Percentiles rank a stretch among this genome's conserved stretches.
These are phyloP conservation scores for Zaprionus lachaisei DNA, from an alignment of 1,140 invertebrate species.

Conservation along the genomic window DNA sequence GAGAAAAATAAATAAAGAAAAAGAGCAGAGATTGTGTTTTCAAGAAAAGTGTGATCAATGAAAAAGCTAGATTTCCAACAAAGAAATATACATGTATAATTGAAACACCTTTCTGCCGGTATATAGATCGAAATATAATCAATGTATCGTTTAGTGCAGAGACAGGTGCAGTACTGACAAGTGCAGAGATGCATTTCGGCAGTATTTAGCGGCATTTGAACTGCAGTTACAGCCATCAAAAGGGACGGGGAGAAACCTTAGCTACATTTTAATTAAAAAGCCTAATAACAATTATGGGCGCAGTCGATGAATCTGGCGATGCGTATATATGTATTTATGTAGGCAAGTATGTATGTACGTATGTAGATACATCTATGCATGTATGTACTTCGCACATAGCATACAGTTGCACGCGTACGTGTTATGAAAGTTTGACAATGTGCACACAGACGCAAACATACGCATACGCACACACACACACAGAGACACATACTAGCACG, in stretches of 20 bases:
- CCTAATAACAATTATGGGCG: slow-evolving; percentile 47
- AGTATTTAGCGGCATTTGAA: slow-evolving; percentile 1
- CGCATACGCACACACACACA: slow-evolving; percentile 4
- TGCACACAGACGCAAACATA: slow-evolving; percentile 27
- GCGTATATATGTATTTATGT: slow-evolving; percentile 18
- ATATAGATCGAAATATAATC: not conserved
- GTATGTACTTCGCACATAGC: slow-evolving; percentile 41
- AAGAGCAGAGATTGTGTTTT: not conserved
- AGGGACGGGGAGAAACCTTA: not conserved
- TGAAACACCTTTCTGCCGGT: not conserved
- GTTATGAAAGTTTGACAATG: slow-evolving; percentile 61
- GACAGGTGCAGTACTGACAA: slow-evolving; percentile 21
- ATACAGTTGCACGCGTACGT: slow-evolving; percentile 46
- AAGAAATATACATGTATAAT: not conserved
- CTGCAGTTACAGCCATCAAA: not conserved
- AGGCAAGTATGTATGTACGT: slow-evolving; percentile 6
- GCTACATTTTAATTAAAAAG: slow-evolving; percentile 66
- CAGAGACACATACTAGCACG: slow-evolving; percentile 14
- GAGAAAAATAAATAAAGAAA: not conserved
- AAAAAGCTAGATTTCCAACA: not conserved
- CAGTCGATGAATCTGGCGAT: slow-evolving; percentile 19
- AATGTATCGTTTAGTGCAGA: not conserved
- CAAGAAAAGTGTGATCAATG: not conserved
- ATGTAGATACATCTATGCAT: slow-evolving; percentile 17
- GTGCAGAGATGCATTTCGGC: slow-evolving; percentile 33